These are phyloP conservation scores for Isoperla grammatica DNA, from an alignment of 2,888 invertebrate species.

Conservation along the genomic window DNA sequence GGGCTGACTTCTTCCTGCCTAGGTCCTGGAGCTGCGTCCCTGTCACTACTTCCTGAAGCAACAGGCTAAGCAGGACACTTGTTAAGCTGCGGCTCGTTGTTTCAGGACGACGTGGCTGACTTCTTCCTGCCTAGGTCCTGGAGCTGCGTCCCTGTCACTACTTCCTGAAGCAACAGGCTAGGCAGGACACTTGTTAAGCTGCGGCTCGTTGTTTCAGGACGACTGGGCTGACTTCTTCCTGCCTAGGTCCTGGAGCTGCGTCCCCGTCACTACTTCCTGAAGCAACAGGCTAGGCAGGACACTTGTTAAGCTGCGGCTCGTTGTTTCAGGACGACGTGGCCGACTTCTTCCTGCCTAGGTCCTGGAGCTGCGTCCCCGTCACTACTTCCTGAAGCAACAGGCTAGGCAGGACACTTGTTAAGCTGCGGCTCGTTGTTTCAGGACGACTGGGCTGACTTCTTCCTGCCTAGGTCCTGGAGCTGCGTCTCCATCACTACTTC, in stretches of 20 bases:
- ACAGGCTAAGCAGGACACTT: not conserved
- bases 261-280: constrained; percentile 20
- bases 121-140: constrained; percentile 50
- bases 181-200: too few relatives aligned
- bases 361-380: constrained; percentile 41
- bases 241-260: constrained; percentile 48
- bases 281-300: too few relatives aligned
- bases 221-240: constrained; percentile 45
- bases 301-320: too few relatives aligned
- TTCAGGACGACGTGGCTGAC: constrained; percentile 44
- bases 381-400: too few relatives aligned
- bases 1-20: not conserved
- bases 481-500: too few relatives aligned
- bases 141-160: constrained; percentile 37
- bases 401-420: too few relatives aligned
- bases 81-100: constrained; percentile 23
- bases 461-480: too few relatives aligned
- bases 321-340: constrained; percentile 42
- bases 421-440: too few relatives aligned
- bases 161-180: too few relatives aligned
- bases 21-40: too few relatives aligned
- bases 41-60: not conserved
- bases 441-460: too few relatives aligned
- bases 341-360: constrained; percentile 50
- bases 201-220: too few relatives aligned